Base-by-base conservation (phyloP, 2,797 vertebrate species). In the Paedocypris micromegethes region DNA sequence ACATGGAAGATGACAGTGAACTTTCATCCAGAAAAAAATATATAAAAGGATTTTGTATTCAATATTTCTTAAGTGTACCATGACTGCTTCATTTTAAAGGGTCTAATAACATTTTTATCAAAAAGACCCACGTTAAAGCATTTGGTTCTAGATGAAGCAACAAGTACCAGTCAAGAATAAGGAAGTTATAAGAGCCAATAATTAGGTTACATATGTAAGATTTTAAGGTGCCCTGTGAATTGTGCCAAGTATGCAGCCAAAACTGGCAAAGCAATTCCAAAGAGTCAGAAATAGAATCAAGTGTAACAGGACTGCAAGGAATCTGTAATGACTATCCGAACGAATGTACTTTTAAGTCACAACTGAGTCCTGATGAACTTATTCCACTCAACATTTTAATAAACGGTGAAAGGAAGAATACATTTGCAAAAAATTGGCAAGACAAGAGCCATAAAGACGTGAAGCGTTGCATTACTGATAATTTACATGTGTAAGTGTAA, bases 261-360 rank as follows among this genome's bases (percentile, higher is more conserved):
- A 75, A 79, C 81, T 49, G 41, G 42, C 79, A 85, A 73, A 81
- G 75, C 79, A 79, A 72, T 66, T 70, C 7, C 49, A 66, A 79
- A 75, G 68, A 77, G 77, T 67, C 80, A 78, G 66, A 89, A 89
- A 86, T 77, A 87, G 83, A 78, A 70, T 68, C 75, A 70, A 59
- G 77, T 66, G 77, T 68, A 76, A 74, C 64, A 55, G 68, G 79
- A 75, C 81, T 72, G 74, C 71, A 76, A 79, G 73, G 70, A 79
- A 58, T 66, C 64, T 74, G 45, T 43, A 49, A 60, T 61, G 70
- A 70, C 62, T 9, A 58, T 63, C 39, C 68, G 64, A 66, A 76
- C 72, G 43, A 72, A 75, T 71, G 60, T 72, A 68, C 57, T 67
- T 63, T 64, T 64, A 39, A 54, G 46, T 58, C 48, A 52, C 60